phyloP scores from a whole-genome alignment of 2,888 invertebrate species.

The Protodeltote pygarga region DNA sequence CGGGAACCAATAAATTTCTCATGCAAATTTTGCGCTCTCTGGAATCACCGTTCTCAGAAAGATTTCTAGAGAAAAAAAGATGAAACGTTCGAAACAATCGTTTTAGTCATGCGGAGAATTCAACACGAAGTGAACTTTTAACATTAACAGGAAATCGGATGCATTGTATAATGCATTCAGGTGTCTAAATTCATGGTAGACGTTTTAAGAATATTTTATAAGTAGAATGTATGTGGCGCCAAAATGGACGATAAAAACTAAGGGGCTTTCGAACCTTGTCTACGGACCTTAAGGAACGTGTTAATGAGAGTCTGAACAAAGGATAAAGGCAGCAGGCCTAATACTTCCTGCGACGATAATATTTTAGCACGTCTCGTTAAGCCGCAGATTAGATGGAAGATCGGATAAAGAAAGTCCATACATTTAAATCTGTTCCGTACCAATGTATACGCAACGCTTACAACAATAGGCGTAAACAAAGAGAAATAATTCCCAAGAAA shows the following conservation, averaged over 20 bases:
- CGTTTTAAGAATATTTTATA: constrained; percentile 67
- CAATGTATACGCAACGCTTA: constrained; percentile 55
- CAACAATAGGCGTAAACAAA: constrained; percentile 61
- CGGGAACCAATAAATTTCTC: constrained; percentile 70
- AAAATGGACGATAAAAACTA: constrained; percentile 57
- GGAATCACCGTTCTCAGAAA: constrained; percentile 65
- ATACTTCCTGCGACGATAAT: constrained; percentile 62
- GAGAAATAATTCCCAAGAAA: constrained; percentile 56
- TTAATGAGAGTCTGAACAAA: constrained; percentile 57
- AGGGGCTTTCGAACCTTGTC: constrained; percentile 34
- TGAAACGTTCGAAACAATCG: constrained; percentile 61
- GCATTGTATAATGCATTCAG: constrained; percentile 78
- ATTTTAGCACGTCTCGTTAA: constrained; percentile 58
- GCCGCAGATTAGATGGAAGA: constrained; percentile 54
- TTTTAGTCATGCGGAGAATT: constrained; percentile 69
- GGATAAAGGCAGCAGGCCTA: constrained; percentile 47
- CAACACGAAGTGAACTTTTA: constrained; percentile 46
- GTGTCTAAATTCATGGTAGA: constrained; percentile 68
- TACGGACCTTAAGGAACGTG: constrained; percentile 44
- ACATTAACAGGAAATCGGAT: constrained; percentile 76
- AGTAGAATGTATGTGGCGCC: constrained; percentile 58
- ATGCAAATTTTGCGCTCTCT: constrained; percentile 76
- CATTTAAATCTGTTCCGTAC: constrained; percentile 48
- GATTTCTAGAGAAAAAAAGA: constrained; percentile 54
- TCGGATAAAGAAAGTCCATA: constrained; percentile 53